phyloP scores from a whole-genome alignment of 2,888 invertebrate genomes.

The Petrolisthes manimaculis region DNA sequence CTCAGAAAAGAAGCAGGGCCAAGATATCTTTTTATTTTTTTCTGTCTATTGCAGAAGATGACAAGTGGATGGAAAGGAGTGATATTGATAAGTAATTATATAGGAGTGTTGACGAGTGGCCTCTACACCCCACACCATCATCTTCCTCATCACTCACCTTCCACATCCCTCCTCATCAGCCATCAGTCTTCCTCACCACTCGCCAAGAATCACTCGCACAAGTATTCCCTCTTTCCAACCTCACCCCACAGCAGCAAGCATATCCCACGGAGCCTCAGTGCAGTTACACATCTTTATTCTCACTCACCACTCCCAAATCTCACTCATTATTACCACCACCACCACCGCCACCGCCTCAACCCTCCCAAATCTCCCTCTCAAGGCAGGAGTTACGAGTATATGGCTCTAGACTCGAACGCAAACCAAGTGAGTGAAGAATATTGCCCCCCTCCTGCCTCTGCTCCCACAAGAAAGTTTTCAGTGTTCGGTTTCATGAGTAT shows the following conservation, averaged over 20 bases:
- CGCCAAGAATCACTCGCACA: too few relatives aligned
- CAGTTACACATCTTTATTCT: neutral
- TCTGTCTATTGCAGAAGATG: too few relatives aligned
- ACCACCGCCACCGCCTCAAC: too few relatives aligned
- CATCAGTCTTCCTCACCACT: neutral
- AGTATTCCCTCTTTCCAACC: neutral
- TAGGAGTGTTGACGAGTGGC: neutral
- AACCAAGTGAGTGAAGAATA: too few relatives aligned
- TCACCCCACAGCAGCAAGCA: neutral
- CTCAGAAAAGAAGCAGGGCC: too few relatives aligned
- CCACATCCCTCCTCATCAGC: slow-evolving; percentile 37
- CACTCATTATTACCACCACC: neutral
- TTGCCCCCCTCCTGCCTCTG: neutral
- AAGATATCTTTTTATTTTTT: too few relatives aligned
- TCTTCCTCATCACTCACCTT: slow-evolving; percentile 19
- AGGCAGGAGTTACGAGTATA: too few relatives aligned
- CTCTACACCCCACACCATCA: neutral
- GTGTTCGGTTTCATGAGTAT: neutral
- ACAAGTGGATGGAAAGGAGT: neutral
- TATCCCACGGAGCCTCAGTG: neutral
- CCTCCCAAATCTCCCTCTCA: neutral
- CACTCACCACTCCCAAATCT: neutral
- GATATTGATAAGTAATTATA: neutral
- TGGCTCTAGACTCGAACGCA: too few relatives aligned
- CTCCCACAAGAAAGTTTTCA: neutral